Evolutionary conservation across 2,888 invertebrate genomes (phyloP).

Genomic region (Mellilla xanthometata): DNA sequence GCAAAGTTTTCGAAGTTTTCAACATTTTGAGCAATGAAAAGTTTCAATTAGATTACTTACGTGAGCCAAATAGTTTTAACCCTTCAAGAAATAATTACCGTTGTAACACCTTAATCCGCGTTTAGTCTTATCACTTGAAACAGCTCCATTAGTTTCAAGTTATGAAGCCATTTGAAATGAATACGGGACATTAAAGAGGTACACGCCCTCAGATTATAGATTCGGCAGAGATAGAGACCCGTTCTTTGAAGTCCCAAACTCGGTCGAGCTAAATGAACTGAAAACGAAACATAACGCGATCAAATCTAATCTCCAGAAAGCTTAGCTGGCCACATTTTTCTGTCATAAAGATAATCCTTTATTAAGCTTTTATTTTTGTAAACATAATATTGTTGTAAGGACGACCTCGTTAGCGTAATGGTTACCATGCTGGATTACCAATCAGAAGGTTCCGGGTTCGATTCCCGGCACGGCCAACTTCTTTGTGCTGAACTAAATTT

Average conservation of each 20-base stretch:
- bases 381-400: constrained; percentile 16
- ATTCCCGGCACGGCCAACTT: no score
- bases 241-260: constrained; percentile 38
- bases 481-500: no score
- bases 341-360: constrained; percentile 32
- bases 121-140: constrained; percentile 2
- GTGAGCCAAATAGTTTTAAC: no score
- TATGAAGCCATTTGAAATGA: constrained; percentile 20
- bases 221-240: constrained; percentile 32
- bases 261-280: constrained; percentile 40
- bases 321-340: constrained; percentile 34
- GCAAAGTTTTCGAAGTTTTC: no score
- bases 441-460: no score
- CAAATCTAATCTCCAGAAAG: constrained; percentile 36
- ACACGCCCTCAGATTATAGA: constrained; percentile 31
- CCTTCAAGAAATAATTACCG: no score
- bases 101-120: neutral
- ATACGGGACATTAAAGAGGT: constrained; percentile 30
- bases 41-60: no score
- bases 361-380: constrained; percentile 26
- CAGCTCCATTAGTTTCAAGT: neutral
- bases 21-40: no score
- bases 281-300: constrained; percentile 43
- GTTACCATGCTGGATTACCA: no score
- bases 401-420: no score